Evolutionary conservation across 2,113 vertebrate species (phyloP).

Genomic region (Chunga burmeisteri): DNA sequence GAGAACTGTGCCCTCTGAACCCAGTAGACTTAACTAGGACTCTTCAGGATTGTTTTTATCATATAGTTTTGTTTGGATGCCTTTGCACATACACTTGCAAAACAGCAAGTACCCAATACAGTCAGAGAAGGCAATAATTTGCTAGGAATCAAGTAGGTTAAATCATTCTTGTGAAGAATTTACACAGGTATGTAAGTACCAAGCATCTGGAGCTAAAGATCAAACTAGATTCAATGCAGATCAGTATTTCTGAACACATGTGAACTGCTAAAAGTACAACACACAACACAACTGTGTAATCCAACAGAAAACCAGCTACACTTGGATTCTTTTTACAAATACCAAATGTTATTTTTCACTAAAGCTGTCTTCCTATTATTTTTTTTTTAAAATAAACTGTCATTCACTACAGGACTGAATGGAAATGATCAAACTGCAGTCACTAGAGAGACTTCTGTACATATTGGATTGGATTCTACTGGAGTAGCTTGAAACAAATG

Average conservation of each 20-base stretch:
- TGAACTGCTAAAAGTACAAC: background rate
- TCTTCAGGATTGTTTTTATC: background rate
- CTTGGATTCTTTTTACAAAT: background rate
- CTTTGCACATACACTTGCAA: background rate
- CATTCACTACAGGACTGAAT: slow-evolving; percentile 7
- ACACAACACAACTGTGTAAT: background rate
- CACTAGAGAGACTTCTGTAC: slow-evolving; percentile 7
- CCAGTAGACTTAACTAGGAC: background rate
- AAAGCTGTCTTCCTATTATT: background rate
- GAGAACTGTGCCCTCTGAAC: background rate
- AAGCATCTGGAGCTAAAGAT: background rate
- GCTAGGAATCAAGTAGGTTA: background rate
- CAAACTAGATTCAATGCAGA: background rate
- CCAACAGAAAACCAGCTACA: background rate
- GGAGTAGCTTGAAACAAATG: slow-evolving; percentile 14
- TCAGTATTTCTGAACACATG: background rate
- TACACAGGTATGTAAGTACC: background rate
- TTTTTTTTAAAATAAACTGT: background rate
- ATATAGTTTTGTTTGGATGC: background rate
- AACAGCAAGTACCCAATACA: background rate
- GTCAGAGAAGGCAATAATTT: background rate
- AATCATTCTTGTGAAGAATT: background rate
- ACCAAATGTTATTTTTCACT: background rate
- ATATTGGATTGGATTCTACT: background rate
- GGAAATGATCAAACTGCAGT: slow-evolving; percentile 19